Conservation (phyloP, 2,797 vertebrate genomes). For the Eupleurogrammus muticus region DNA sequence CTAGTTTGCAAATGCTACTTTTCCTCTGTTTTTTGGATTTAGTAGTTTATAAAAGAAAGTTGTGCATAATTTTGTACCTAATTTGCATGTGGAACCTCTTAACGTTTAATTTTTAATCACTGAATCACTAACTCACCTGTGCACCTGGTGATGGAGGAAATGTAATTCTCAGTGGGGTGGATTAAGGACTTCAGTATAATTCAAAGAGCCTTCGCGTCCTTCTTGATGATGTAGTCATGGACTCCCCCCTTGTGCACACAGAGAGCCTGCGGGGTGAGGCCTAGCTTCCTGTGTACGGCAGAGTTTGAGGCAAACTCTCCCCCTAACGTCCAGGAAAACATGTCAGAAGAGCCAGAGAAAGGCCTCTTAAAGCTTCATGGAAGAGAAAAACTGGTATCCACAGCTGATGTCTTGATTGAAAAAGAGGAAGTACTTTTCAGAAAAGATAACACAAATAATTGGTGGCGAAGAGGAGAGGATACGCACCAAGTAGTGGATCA, state of each 20-base stretch:
- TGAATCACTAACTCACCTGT: conserved; percentile 24
- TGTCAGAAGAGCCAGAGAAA: conserved; percentile 27
- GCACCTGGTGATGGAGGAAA: conserved; percentile 66
- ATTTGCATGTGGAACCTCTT: conserved; percentile 64
- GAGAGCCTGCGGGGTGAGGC: conserved; percentile 44
- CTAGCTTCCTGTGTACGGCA: conserved; percentile 28
- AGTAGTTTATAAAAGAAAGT: neutral
- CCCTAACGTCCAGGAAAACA: conserved; percentile 25
- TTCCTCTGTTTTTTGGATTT: neutral
- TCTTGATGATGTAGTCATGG: conserved; percentile 58
- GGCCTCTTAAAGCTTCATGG: neutral
- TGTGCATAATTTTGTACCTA: neutral
- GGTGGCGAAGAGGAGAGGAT: neutral
- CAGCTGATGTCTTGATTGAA: conserved; percentile 8
- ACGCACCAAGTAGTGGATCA: neutral
- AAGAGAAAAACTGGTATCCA: conserved; percentile 3
- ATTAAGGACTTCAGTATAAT: conserved; percentile 46
- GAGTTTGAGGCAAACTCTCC: conserved; percentile 17
- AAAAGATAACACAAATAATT: neutral
- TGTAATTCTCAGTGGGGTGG: conserved; percentile 58
- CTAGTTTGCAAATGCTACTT: conserved; percentile 1
- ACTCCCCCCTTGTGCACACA: conserved; percentile 75
- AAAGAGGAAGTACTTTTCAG: neutral
- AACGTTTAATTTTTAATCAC: conserved; percentile 51
- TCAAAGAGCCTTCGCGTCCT: conserved; percentile 38